A percentile compares a stretch with the other conserved stretches of the same genome.
phyloP scores from a whole-genome alignment of 1,140 invertebrate genomes.

The Oryctes rhinoceros region DNA sequence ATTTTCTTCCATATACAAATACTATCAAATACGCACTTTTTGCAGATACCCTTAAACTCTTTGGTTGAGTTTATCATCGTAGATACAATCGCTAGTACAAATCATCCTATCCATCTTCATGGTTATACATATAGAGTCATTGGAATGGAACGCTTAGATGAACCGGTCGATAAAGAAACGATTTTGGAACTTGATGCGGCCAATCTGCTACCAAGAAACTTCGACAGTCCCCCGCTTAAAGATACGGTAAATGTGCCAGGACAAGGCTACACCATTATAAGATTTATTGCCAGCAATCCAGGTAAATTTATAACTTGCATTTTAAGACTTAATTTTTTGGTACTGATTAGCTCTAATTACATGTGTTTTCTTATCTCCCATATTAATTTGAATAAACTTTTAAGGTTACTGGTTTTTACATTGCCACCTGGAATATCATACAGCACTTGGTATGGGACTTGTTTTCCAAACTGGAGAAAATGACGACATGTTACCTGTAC shows the following conservation, averaged over 20 bases:
- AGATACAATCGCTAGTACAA: slow-evolving; percentile 80
- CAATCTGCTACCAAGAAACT: slow-evolving; percentile 75
- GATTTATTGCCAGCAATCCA: slow-evolving; percentile 74
- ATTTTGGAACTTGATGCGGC: slow-evolving; percentile 72
- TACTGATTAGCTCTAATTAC: too few relatives aligned
- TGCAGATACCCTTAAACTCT: slow-evolving; percentile 67
- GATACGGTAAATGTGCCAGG: slow-evolving; percentile 88
- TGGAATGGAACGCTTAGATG: slow-evolving; percentile 72
- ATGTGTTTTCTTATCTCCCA: too few relatives aligned
- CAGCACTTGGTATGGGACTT: slow-evolving; percentile 91
- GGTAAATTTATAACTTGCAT: slow-evolving; percentile 55
- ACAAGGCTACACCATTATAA: slow-evolving; percentile 80
- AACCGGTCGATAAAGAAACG: slow-evolving; percentile 54
- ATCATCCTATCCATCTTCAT: slow-evolving; percentile 87
- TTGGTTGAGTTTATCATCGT: slow-evolving; percentile 81
- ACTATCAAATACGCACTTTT: neutral
- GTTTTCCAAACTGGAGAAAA: slow-evolving; percentile 85
- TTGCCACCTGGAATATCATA: slow-evolving; percentile 91
- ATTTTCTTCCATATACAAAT: too few relatives aligned
- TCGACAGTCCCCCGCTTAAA: slow-evolving; percentile 77
- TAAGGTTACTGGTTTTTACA: slow-evolving; percentile 90
- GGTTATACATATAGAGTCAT: slow-evolving; percentile 83
- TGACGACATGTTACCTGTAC: slow-evolving; percentile 72
- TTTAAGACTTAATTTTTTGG: too few relatives aligned
- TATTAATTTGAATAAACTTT: slow-evolving; percentile 46